A percentile compares a stretch with the other conserved stretches of the same genome.
These are phyloP conservation scores for Protophormia terraenovae DNA, from an alignment of 2,888 invertebrate genomes.

Conservation along the genomic window DNA sequence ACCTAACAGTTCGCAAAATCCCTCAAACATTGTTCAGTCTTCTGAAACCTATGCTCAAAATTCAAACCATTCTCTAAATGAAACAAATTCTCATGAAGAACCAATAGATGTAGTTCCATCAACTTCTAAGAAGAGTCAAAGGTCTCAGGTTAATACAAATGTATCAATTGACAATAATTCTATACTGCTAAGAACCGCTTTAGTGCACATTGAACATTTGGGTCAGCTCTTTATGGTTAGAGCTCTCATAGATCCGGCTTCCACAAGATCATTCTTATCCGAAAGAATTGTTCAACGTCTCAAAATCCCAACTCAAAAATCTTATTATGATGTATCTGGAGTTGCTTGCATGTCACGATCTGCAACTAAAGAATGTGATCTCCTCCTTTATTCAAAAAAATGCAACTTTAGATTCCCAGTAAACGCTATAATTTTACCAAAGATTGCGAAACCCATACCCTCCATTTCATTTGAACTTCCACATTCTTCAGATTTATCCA, in stretches of 20 bases:
- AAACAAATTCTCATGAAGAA: no score
- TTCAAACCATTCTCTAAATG: neutral
- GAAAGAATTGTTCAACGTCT: neutral
- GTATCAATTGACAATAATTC: neutral
- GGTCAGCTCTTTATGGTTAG: neutral
- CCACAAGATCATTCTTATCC: neutral
- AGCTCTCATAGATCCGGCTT: neutral
- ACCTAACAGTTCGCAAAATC: no score
- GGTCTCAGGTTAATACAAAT: neutral
- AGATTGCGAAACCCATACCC: neutral
- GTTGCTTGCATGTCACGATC: no score
- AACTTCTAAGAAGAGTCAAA: no score
- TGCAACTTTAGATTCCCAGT: neutral
- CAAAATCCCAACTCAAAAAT: neutral
- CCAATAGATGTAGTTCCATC: no score
- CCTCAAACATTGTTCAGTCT: no score
- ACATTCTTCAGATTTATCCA: neutral
- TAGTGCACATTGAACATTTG: neutral
- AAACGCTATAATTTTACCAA: neutral
- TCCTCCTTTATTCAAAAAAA: neutral
- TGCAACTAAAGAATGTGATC: neutral
- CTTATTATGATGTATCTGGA: no score
- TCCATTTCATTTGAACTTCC: neutral
- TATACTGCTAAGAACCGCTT: neutral
- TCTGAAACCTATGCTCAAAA: no score